Evolutionary conservation across 2,888 invertebrate species (phyloP), one percentile per base, ranked within the genome.

Genomic region (Phaonia tiefii): DNA sequence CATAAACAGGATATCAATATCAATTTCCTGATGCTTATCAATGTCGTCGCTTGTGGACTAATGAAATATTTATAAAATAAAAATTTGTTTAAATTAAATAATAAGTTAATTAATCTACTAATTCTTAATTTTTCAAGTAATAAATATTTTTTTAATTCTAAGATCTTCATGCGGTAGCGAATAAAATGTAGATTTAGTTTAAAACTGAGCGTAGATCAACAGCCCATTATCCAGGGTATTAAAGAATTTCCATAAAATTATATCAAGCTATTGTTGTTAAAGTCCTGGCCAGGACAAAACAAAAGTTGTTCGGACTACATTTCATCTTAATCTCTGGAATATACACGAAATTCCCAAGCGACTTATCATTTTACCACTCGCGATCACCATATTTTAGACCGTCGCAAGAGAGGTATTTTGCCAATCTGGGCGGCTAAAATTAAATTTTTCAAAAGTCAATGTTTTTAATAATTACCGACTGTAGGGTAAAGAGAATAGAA

Each of bases 11-110:
- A 73, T 17, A 26, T 54, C 8, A 44, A 60, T n/a, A 58, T 56
- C 13, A 58, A 44, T 13, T 1, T 67, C 17, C 5, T 77, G 2
- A 65, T 42, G 4, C n/a, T 49, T 58, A 13, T 77, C 13, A 65
- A 8, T 79, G 75, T 39, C 1, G 17, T 65, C 7, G 26, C 25
- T 11, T 39, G 13, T 15, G 26, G 42, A 22, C 5, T 22, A 15
- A 58, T 67, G 25, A 56, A 60, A 13, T 58, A 49, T 25, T 49
- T 22, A 46, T 54, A 15, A n/a, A 56, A 46, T 13, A 20, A 46
- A 37, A 42, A 49, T 20, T 37, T 20, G 13, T 20, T 49, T 49
- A 5, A 20, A 8, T 49, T 2, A 44, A 44, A 11, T 49, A 20
- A 46, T n/a, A 46, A 46, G 46, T 5, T 15, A 10, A 46, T 1